Percentiles rank a stretch among this genome's conserved stretches.
phyloP scores from a whole-genome alignment of 1,140 invertebrate genomes.

The Dolichoris vasculosae region DNA sequence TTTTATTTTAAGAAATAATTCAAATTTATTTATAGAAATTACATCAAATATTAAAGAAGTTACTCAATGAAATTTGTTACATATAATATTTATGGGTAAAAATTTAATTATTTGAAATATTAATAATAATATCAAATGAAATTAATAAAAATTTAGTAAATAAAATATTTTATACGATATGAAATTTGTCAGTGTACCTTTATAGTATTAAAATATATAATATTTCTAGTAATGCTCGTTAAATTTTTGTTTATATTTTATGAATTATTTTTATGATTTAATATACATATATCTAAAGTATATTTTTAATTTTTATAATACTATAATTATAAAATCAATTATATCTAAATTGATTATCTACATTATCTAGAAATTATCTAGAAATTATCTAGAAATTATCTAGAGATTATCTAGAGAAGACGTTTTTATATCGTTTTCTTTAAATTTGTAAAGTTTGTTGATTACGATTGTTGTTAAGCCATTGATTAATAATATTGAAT shows the following conservation, averaged over 20 bases:
- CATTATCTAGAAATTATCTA: no score
- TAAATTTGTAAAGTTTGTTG: no score
- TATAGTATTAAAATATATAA: conserved; percentile 34
- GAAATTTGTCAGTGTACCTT: conserved; percentile 33
- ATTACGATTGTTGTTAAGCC: no score
- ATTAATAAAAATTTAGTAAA: background rate
- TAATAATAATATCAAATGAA: background rate
- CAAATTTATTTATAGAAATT: background rate
- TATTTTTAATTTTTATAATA: background rate
- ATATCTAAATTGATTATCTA: no score
- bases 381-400: no score
- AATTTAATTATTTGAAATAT: background rate
- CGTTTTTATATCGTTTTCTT: background rate
- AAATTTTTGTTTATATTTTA: background rate
- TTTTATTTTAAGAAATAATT: background rate
- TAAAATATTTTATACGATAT: background rate
- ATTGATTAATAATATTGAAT: background rate
- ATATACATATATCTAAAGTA: background rate
- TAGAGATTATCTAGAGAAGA: background rate
- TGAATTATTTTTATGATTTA: background rate
- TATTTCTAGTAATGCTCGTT: background rate
- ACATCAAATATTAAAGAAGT: background rate
- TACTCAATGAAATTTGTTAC: background rate
- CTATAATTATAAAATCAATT: background rate
- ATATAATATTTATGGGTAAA: background rate